Evolutionary conservation across 2,113 vertebrate genomes (phyloP), one percentile per base, ranked within the genome.

Genomic region (Aldabrachelys gigantea): DNA sequence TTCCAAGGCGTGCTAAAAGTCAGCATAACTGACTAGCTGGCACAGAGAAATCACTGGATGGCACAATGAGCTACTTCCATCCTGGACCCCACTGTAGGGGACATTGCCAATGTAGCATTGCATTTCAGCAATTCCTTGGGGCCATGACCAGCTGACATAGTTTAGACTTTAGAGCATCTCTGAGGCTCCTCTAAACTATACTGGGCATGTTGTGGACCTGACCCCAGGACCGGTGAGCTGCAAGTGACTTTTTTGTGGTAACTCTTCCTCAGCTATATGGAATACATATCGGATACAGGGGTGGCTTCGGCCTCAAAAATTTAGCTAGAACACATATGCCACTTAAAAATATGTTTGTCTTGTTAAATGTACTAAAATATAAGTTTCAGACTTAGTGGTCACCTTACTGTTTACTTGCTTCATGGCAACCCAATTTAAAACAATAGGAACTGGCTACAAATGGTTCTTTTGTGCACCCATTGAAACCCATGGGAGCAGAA

Each of bases 21-120:
- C 25, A 59, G 27, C 31, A 65, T 35, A 35, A 35, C 31, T 65
- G 62, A 65, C 31, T 35, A 65, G 31, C 62, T 65, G 50, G 79
- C 35, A 53, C 31, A 31, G 4, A 4, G 31, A 53, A 80, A 53
- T 47, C 17, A 57, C 0, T 0, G 0, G 1, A 12, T n/a, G 47
- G 56, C 59, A 19, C 5, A 53, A 41, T 88, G 80, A 59, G 8
- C 5, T 49, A 0, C 25, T 16, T 79, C 9, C 0, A 24, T 27
- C 53, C 25, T 0, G 41, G 14, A 80, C 4, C 2, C 22, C 10
- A 24, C 3, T 29, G 35, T 2, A 54, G 29, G 7, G 57, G 25
- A 44, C 13, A 85, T 47, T 24, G 9, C 56, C 65, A 86, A 2
- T 25, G 38, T 25, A 17, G 0, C 5, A 4, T 1, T 24, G 3